These are phyloP conservation scores for Torymus aiolomorphi DNA, from an alignment of 2,888 invertebrate species.

Conservation along the genomic window DNA sequence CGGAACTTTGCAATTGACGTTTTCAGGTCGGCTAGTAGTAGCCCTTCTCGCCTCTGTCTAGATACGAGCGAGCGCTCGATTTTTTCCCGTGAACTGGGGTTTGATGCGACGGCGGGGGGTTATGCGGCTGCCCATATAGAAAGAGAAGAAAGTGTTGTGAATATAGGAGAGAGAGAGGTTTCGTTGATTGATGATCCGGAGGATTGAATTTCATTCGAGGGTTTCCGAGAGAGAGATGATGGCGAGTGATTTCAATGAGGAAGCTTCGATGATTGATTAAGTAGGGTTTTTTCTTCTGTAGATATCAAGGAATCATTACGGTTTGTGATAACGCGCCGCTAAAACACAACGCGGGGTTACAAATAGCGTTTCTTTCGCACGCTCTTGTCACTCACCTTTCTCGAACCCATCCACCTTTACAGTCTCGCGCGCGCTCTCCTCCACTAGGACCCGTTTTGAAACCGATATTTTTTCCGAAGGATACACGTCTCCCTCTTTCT, in stretches of 20 bases:
- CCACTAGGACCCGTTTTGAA: slow-evolving; percentile 18
- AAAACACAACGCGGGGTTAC: no score
- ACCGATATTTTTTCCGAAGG: slow-evolving; percentile 46
- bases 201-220: background rate
- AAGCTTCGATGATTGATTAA: no score
- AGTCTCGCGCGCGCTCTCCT: background rate
- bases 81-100: no score
- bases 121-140: no score
- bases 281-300: background rate
- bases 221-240: background rate
- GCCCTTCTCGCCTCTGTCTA: no score
- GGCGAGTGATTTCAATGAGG: no score
- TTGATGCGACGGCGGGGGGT: no score
- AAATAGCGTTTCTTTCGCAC: background rate
- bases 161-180: background rate
- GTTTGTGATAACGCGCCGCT: background rate
- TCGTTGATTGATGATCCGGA: background rate
- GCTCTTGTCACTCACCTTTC: no score
- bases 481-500: background rate
- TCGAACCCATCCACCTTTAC: no score
- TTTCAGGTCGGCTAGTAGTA: slow-evolving; percentile 65
- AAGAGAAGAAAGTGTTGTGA: no score
- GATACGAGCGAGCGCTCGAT: no score
- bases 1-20: slow-evolving; percentile 62
- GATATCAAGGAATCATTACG: background rate